Conservation (phyloP, 1,140 invertebrate genomes). For the Sitophilus oryzae region DNA sequence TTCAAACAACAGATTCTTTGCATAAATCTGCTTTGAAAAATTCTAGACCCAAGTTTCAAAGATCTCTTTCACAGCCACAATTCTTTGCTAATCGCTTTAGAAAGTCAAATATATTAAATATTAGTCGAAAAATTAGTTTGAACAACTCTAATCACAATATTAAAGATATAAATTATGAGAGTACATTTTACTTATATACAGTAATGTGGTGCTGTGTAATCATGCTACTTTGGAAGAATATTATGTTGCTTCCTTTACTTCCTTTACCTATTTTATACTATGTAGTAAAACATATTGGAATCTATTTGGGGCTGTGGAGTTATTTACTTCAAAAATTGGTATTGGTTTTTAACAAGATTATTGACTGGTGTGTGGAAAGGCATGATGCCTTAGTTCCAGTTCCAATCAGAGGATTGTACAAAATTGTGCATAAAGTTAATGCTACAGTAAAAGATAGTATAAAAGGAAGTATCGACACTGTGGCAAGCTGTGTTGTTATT, state of each 20-base stretch:
- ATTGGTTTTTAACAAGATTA: conserved; percentile 28
- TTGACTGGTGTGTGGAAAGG: conserved; percentile 40
- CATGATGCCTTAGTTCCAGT: conserved; percentile 51
- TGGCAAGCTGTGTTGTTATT: conserved; percentile 54
- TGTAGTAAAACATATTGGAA: conserved; percentile 53
- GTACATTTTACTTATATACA: conserved; percentile 56
- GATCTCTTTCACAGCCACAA: conserved; percentile 38
- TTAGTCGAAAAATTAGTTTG: conserved; percentile 21
- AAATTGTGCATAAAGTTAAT: conserved; percentile 48
- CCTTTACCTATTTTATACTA: conserved; percentile 61
- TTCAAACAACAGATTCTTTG: conserved; percentile 3
- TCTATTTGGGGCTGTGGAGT: conserved; percentile 48
- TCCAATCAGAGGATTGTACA: conserved; percentile 49
- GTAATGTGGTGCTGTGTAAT: conserved; percentile 62
- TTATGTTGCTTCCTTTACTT: conserved; percentile 63
- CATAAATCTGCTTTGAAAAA: conserved; percentile 4
- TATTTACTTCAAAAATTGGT: conserved; percentile 39
- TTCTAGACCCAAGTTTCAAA: conserved; percentile 30
- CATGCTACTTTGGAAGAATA: conserved; percentile 65
- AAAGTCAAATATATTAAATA: conserved; percentile 21
- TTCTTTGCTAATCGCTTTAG: conserved; percentile 18
- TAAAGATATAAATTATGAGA: conserved; percentile 30
- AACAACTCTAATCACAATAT: conserved; percentile 23
- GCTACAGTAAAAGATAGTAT: conserved; percentile 45
- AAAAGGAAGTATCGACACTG: conserved; percentile 52